Evolutionary conservation across 2,113 vertebrate genomes (phyloP), one percentile per base, ranked within the genome.

Genomic region (Menidia beryllina): DNA sequence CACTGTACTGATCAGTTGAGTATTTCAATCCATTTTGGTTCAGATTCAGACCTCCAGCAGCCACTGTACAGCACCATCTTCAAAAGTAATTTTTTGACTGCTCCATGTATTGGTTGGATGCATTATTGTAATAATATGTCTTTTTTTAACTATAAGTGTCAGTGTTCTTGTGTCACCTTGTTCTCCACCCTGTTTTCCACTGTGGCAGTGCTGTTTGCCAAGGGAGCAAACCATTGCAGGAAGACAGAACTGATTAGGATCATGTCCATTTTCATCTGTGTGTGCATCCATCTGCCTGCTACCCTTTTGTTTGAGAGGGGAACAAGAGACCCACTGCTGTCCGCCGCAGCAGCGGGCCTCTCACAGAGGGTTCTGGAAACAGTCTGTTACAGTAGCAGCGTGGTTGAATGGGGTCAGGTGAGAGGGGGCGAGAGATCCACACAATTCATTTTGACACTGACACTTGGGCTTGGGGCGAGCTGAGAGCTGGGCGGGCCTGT

Each of bases 301-400:
- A 51, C 15, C 36, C 77, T 82, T 86, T 88, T 89, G 86, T 90
- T n/a, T 55, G 63, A 58, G 72, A 81, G 52, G 56, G 64, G 59
- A 88, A 88, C 81, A 83, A 81, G 80, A 83, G 79, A 74, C 41
- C 59, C 43, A 70, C 81, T 78, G 81, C 84, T 89, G 81, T 88
- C 71, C 54, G 2, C 60, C 59, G 63, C 77, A 70, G 85, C 84
- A 72, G 85, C 39, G 10, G 78, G 88, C 83, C 85, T 88, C 84
- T 58, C 82, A 30, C 69, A 61, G 88, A 88, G 71, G 74, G 68
- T 90, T 91, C 90, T 88, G 68, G 89, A 91, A 91, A 71, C 55
- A n/a, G 67, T 81, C 69, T 83, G 72, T 74, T 78, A 56, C 68
- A 68, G 69, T 64, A 60, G 67, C 57, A 45, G 81, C 65, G 71